These are phyloP conservation scores for Phenganax stokvisi DNA, from an alignment of 92 coral and sea anemone genomes.

Conservation along the genomic window DNA sequence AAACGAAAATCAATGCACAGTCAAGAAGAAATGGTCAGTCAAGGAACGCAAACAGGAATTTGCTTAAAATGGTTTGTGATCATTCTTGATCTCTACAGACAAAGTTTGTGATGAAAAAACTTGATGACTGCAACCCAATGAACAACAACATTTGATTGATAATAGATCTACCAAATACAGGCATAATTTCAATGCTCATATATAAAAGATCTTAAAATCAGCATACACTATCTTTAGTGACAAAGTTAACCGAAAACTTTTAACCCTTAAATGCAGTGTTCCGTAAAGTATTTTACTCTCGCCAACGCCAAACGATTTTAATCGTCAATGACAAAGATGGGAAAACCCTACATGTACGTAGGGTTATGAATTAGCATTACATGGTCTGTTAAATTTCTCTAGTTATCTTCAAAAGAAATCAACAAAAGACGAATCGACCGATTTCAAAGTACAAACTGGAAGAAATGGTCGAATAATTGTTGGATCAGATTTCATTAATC, in stretches of 20 bases:
- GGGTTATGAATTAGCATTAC: too few species aligned
- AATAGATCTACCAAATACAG: neutral
- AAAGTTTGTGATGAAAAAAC: neutral
- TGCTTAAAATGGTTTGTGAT: conserved; percentile 71
- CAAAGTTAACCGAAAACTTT: too few species aligned
- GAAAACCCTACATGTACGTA: too few species aligned
- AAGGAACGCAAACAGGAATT: conserved; percentile 81
- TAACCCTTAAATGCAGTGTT: too few species aligned
- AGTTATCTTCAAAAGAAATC: conserved; percentile 32
- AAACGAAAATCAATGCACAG: conserved; percentile 38
- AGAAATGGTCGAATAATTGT: conserved; percentile 35
- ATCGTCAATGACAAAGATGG: too few species aligned
- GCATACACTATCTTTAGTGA: too few species aligned
- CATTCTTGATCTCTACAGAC: neutral
- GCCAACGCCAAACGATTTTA: too few species aligned
- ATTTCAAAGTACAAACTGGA: conserved; percentile 30
- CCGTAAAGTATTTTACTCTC: too few species aligned
- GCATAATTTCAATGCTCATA: too few species aligned
- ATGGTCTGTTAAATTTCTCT: neutral
- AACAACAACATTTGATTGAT: neutral
- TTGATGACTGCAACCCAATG: neutral
- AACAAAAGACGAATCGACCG: neutral
- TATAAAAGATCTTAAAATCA: too few species aligned
- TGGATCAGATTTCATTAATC: conserved; percentile 1
- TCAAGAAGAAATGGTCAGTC: conserved; percentile 28